These are phyloP conservation scores for Helleia helle DNA, from an alignment of 2,888 invertebrate species.

Conservation along the genomic window DNA sequence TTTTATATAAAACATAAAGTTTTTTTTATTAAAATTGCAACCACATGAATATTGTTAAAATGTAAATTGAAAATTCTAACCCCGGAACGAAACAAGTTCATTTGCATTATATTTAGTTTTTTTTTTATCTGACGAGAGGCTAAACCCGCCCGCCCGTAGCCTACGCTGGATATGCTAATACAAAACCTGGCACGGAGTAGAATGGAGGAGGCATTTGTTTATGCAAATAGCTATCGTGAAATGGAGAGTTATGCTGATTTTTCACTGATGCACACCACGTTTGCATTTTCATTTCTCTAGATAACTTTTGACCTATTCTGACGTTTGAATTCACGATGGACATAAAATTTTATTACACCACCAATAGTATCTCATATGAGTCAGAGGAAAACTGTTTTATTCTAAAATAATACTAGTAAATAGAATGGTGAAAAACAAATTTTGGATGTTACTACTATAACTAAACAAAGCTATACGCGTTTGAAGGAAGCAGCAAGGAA, in stretches of 20 bases:
- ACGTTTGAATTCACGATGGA: slow-evolving; percentile 15
- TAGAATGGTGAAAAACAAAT: background rate
- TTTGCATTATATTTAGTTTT: slow-evolving; percentile 9
- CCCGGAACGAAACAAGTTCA: slow-evolving; percentile 10
- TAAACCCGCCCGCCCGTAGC: slow-evolving; percentile 23
- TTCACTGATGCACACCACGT: slow-evolving; percentile 26
- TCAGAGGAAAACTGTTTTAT: background rate
- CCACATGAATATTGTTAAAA: slow-evolving; percentile 2
- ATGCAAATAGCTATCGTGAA: slow-evolving; percentile 28
- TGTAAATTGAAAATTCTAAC: slow-evolving; percentile 9
- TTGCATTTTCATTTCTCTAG: slow-evolving; percentile 28
- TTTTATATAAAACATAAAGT: no score
- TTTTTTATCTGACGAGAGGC: slow-evolving; percentile 15
- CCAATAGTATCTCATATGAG: background rate
- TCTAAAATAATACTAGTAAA: background rate
- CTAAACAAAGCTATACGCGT: no score
- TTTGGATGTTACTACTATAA: no score
- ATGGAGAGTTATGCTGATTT: slow-evolving; percentile 37
- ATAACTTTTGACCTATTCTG: slow-evolving; percentile 24
- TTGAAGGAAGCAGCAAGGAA: no score
- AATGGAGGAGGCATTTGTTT: slow-evolving; percentile 38
- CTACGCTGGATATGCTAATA: slow-evolving; percentile 32
- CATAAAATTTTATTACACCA: slow-evolving; percentile 16
- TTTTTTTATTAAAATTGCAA: slow-evolving; percentile 2
- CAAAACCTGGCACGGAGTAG: slow-evolving; percentile 21